phyloP scores from a whole-genome alignment of 1,140 invertebrate genomes.

The Dendrolimus kikuchii region DNA sequence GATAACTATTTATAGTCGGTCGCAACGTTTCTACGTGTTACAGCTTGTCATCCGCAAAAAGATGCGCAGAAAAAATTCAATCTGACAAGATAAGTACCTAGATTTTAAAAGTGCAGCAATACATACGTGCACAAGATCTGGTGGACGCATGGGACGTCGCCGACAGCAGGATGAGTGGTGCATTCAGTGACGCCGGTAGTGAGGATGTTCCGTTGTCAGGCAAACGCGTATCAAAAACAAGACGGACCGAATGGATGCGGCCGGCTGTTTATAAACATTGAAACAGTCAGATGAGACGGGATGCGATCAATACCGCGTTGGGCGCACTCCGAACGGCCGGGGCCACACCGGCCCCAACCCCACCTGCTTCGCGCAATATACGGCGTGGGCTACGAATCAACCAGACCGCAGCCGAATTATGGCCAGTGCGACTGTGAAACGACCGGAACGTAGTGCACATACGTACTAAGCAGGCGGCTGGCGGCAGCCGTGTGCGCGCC shows the following conservation, averaged over 20 bases:
- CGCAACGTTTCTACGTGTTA: slow-evolving; percentile 16
- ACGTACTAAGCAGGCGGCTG: slow-evolving; percentile 53
- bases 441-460: slow-evolving; percentile 17
- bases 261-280: slow-evolving; percentile 70
- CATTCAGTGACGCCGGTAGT: slow-evolving; percentile 36
- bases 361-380: slow-evolving; percentile 42
- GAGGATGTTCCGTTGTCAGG: slow-evolving; percentile 30
- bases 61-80: slow-evolving; percentile 19
- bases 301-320: slow-evolving; percentile 57
- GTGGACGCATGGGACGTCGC: slow-evolving; percentile 14
- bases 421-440: slow-evolving; percentile 24
- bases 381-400: slow-evolving; percentile 33
- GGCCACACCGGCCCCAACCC: slow-evolving; percentile 38
- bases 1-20: slow-evolving; percentile 23
- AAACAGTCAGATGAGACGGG: slow-evolving; percentile 40
- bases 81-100: slow-evolving; percentile 17
- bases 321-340: slow-evolving; percentile 33
- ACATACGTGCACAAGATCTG: slow-evolving; percentile 48
- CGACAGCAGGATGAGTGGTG: slow-evolving; percentile 20
- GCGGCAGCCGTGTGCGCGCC: slow-evolving; percentile 54
- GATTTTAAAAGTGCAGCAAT: slow-evolving; percentile 26
- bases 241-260: slow-evolving; percentile 47
- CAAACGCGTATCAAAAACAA: slow-evolving; percentile 51
- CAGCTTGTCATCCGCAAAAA: slow-evolving; percentile 20
- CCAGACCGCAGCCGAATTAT: slow-evolving; percentile 32